phyloP scores from a whole-genome alignment of 2,797 vertebrate genomes.

The Phataginus tetradactyla region DNA sequence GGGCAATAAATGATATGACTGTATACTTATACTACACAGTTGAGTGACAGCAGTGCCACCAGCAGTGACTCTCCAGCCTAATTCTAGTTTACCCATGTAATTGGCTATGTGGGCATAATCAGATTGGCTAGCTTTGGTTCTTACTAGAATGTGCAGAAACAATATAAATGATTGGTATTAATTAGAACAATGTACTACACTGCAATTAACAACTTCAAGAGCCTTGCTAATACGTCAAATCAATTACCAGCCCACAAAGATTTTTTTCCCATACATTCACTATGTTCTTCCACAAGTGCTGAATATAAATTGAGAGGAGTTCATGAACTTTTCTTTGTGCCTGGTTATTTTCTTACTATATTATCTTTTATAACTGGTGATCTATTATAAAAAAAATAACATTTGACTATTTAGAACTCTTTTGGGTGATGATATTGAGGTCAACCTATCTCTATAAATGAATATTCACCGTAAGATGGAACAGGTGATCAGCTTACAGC shows the following conservation, averaged over 20 bases:
- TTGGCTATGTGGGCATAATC: neutral
- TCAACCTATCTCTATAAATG: neutral
- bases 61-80: neutral
- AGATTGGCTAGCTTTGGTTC: constrained; percentile 17
- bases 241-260: neutral
- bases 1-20: neutral
- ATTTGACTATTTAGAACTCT: neutral
- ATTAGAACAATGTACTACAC: neutral
- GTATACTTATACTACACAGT: neutral
- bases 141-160: neutral
- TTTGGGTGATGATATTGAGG: neutral
- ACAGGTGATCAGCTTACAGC: neutral
- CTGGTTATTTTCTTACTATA: constrained; percentile 25
- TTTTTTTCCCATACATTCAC: neutral
- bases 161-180: neutral
- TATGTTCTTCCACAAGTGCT: neutral
- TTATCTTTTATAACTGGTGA: neutral
- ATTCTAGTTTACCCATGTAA: neutral
- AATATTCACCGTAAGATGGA: neutral
- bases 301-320: constrained; percentile 5
- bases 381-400: neutral
- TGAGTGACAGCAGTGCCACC: neutral
- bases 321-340: neutral
- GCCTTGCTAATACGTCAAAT: constrained; percentile 13
- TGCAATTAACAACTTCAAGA: constrained; percentile 55